Conservation (phyloP, 2,797 vertebrate species). For the Varecia variegata region DNA sequence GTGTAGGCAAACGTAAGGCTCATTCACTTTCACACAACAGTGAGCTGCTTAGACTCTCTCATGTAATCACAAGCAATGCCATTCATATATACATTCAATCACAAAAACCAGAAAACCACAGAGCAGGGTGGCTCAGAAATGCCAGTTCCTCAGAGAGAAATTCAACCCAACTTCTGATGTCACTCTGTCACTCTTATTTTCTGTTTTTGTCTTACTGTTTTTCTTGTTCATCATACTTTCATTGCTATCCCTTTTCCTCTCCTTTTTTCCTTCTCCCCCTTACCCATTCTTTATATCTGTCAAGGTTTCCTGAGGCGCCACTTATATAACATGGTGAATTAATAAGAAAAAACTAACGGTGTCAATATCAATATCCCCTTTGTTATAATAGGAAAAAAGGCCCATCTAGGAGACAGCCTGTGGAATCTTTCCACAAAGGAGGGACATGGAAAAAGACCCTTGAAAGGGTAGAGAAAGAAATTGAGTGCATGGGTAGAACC, state of each 20-base stretch:
- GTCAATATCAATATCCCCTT: not conserved
- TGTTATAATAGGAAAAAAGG: not conserved
- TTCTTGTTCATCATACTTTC: not conserved
- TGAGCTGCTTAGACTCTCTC: constrained; percentile 27
- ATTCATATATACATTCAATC: constrained; percentile 49
- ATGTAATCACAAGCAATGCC: constrained; percentile 3
- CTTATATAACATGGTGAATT: not conserved
- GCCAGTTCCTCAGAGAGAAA: not conserved
- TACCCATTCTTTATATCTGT: not conserved
- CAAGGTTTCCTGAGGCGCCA: not conserved
- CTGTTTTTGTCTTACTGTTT: not conserved
- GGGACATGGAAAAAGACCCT: not conserved
- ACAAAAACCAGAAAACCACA: constrained; percentile 31
- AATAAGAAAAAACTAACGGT: not conserved
- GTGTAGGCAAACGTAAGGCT: constrained; percentile 35
- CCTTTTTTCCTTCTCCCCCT: not conserved
- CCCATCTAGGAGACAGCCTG: not conserved
- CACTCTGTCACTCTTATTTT: not conserved
- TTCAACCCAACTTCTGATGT: not conserved
- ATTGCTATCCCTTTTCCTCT: not conserved
- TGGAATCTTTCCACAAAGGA: not conserved
- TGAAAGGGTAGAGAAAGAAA: not conserved
- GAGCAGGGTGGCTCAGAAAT: not conserved
- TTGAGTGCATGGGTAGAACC: accelerated
- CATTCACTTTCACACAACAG: constrained; percentile 57